phyloP scores from a whole-genome alignment of 2,888 invertebrate genomes.

The Oxyteleia sp. region DNA sequence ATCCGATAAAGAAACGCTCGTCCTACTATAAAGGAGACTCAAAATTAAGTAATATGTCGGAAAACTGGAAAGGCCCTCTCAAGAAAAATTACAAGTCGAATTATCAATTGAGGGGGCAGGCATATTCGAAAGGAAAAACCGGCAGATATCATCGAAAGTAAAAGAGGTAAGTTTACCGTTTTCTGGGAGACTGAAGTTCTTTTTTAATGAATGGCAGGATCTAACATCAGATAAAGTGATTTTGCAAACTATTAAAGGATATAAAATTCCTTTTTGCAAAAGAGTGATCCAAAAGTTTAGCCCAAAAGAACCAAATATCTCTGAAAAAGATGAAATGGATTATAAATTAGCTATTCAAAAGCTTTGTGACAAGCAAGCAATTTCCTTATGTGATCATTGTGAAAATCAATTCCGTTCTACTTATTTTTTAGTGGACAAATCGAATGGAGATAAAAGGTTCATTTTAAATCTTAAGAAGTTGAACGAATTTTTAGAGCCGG shows the following conservation, averaged over 20 bases:
- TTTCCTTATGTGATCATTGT: constrained; percentile 2
- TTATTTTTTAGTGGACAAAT: constrained; percentile 59
- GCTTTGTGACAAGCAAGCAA: constrained; percentile 1
- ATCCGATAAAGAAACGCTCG: background rate
- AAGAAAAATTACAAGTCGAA: constrained; percentile 2
- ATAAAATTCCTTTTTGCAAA: constrained; percentile 63
- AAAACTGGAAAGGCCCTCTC: constrained; percentile 20
- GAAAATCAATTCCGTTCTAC: constrained; percentile 54
- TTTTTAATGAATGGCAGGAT: background rate
- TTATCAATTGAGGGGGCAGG: background rate
- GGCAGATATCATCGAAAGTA: constrained; percentile 8
- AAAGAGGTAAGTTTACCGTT: constrained; percentile 5
- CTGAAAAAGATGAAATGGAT: constrained; percentile 17
- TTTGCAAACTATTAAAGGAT: constrained; percentile 46
- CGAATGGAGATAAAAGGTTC: constrained; percentile 57
- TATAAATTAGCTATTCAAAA: constrained; percentile 4
- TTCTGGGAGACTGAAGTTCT: constrained; percentile 16
- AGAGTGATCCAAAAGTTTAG: constrained; percentile 34
- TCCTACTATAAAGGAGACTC: background rate
- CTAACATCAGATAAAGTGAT: constrained; percentile 1
- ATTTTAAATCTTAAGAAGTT: constrained; percentile 71
- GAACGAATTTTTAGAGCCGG: constrained; percentile 58
- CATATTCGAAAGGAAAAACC: background rate
- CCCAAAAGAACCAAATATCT: constrained; percentile 45
- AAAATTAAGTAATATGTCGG: background rate